Evolutionary conservation across 2,797 vertebrate species (phyloP).

Genomic region (Gadopsis marmoratus): DNA sequence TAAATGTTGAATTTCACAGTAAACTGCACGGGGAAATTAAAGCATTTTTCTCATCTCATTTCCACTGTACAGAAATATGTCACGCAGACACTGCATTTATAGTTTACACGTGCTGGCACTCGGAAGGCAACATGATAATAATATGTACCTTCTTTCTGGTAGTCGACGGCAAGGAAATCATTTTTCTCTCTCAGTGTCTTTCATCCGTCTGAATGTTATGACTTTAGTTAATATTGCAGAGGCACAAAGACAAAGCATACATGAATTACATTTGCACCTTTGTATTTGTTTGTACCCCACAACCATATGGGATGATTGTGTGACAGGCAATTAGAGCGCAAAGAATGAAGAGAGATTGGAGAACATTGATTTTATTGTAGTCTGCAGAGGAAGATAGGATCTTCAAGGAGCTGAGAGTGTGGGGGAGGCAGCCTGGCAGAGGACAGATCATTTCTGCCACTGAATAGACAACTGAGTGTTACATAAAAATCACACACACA

Average conservation of each 20-base stretch:
- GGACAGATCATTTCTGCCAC: slow-evolving; percentile 49
- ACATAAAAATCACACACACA: slow-evolving; percentile 60
- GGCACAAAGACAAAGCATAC: background rate
- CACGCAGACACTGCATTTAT: slow-evolving; percentile 2
- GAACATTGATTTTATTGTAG: slow-evolving; percentile 25
- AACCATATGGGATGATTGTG: slow-evolving; percentile 17
- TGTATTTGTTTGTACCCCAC: slow-evolving; percentile 5
- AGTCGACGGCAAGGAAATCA: background rate
- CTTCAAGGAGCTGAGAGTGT: slow-evolving; percentile 48
- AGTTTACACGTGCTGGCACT: background rate
- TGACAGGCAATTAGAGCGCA: background rate
- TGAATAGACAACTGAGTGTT: slow-evolving; percentile 63
- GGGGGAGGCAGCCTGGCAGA: slow-evolving; percentile 62
- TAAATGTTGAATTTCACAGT: background rate
- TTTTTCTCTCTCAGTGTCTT: background rate
- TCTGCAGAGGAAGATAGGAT: slow-evolving; percentile 46
- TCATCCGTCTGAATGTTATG: background rate
- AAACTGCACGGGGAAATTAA: background rate
- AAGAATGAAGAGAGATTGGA: background rate
- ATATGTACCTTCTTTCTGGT: background rate
- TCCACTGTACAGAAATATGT: background rate
- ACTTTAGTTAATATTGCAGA: background rate
- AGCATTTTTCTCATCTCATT: background rate
- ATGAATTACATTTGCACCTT: background rate
- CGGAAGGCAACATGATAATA: background rate